phyloP scores from a whole-genome alignment of 2,797 vertebrate genomes.

The Chaetophractus vellerosus region DNA sequence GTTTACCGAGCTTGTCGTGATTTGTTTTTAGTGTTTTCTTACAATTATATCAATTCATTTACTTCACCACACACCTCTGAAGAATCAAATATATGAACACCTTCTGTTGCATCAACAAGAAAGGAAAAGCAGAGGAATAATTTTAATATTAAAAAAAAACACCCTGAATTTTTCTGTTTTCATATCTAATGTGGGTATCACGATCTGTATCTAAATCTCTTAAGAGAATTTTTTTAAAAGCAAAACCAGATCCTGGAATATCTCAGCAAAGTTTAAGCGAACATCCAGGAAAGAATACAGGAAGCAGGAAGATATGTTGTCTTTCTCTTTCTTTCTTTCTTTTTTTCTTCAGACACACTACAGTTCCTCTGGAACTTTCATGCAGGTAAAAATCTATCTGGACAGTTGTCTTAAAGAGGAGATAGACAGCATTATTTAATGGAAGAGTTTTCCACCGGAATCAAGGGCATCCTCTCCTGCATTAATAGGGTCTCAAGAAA shows the following conservation, averaged over 20 bases:
- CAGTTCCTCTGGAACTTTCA: conserved; percentile 61
- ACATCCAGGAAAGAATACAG: conserved; percentile 83
- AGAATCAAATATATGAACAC: conserved; percentile 84
- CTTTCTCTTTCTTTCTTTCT: not conserved
- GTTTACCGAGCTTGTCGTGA: conserved; percentile 70
- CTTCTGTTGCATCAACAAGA: conserved; percentile 78
- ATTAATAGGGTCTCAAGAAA: conserved; percentile 55
- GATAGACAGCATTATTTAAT: not conserved
- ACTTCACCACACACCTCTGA: conserved; percentile 84
- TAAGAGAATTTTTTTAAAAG: conserved; percentile 60
- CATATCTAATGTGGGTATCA: conserved; percentile 77
- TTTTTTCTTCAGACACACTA: conserved; percentile 45
- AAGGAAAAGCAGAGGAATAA: conserved; percentile 79
- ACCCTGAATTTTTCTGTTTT: conserved; percentile 34
- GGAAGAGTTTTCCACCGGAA: conserved; percentile 57
- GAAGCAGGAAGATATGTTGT: conserved; percentile 78
- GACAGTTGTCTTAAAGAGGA: conserved; percentile 72
- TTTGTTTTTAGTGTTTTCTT: conserved; percentile 84
- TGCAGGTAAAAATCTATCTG: conserved; percentile 70
- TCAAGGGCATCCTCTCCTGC: conserved; percentile 34
- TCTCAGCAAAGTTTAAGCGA: conserved; percentile 82
- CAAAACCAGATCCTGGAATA: conserved; percentile 74
- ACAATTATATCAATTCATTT: conserved; percentile 84
- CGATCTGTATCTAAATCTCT: conserved; percentile 78
- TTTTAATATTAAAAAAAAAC: conserved; percentile 73